These are phyloP conservation scores for Australoheros facetus DNA, from an alignment of 2,797 vertebrate species.

Conservation along the genomic window DNA sequence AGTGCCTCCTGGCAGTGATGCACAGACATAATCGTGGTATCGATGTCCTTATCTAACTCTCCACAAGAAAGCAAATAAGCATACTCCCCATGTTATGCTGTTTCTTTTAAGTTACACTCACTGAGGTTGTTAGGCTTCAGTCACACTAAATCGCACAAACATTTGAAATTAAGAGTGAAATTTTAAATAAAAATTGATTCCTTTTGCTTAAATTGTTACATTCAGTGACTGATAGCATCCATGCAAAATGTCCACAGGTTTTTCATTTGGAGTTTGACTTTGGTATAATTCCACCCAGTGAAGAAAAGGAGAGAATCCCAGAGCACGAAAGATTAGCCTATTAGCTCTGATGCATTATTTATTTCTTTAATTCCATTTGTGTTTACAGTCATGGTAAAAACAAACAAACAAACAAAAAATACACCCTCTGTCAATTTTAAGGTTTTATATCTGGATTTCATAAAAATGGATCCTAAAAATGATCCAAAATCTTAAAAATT, in stretches of 20 bases:
- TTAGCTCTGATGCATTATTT: not conserved
- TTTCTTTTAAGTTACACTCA: not conserved
- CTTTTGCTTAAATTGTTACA: not conserved
- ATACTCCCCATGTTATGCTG: not conserved
- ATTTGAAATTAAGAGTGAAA: not conserved
- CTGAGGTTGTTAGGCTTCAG: not conserved
- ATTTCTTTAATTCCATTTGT: not conserved
- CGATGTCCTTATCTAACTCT: not conserved
- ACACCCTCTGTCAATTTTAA: not conserved
- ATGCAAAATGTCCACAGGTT: not conserved
- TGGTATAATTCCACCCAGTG: not conserved
- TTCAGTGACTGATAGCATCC: not conserved
- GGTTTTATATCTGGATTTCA: not conserved
- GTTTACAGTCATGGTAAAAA: not conserved
- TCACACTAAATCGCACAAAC: not conserved
- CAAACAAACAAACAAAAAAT: not conserved
- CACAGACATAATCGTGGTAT: not conserved
- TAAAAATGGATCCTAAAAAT: not conserved
- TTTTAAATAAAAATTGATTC: not conserved
- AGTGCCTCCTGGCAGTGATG: not conserved
- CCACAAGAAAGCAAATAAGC: not conserved
- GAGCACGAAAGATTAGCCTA: not conserved
- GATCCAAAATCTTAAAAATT: not conserved
- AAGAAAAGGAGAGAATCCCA: not conserved
- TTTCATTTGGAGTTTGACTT: conserved; percentile 1